Base-by-base conservation (phyloP, 1,140 invertebrate genomes). In the Notospermus geniculatus region DNA sequence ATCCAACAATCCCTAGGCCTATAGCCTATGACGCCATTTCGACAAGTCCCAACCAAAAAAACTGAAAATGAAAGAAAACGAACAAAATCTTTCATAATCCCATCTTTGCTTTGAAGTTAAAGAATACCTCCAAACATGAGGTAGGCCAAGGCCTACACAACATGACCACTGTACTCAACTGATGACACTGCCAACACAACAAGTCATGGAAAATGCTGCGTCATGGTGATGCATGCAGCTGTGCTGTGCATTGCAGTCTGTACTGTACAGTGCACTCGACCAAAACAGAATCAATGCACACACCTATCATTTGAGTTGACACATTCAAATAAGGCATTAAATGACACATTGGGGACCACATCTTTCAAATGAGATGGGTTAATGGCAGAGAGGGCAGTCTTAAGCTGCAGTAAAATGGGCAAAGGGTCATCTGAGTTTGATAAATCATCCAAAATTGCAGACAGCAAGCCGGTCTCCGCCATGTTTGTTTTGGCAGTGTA, bases 241-340 rank as follows among this genome's bases (percentile, higher is more conserved):
- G 2, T 36, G 17, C 11, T 39, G 13, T 32, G 19, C 5, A 32
- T 29, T 17, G 4, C 28, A 32, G n/a, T 1, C 28, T 22, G 25
- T n/a, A 52, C 25, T 22, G 19, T 52, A 4, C 4, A 7, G 5
- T n/a, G n/a, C 19, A 22, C 4, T 4, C n/a, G 46, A 60, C 28
- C 2, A 52, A 27, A 52, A 19, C 9, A 39, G 19, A 13, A 41
- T n/a, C 19, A 45, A 45, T 23, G 19, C n/a, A 29, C 65, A 63
- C 59, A 74, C 72, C 57, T 63, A 60, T 74, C 59, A 32, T 59
- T 23, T 25, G 70, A 68, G 57, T 69, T 66, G 46, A 76, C 62
- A 62, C 66, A 73, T 1, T 68, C 55, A 54, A 76, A 74, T 0
- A 76, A 41, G 17, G 56, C 59, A 25, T 60, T 53, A 50, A 74